Evolutionary conservation across 2,113 vertebrate genomes (phyloP).

Genomic region (Ornithorhynchus anatinus): DNA sequence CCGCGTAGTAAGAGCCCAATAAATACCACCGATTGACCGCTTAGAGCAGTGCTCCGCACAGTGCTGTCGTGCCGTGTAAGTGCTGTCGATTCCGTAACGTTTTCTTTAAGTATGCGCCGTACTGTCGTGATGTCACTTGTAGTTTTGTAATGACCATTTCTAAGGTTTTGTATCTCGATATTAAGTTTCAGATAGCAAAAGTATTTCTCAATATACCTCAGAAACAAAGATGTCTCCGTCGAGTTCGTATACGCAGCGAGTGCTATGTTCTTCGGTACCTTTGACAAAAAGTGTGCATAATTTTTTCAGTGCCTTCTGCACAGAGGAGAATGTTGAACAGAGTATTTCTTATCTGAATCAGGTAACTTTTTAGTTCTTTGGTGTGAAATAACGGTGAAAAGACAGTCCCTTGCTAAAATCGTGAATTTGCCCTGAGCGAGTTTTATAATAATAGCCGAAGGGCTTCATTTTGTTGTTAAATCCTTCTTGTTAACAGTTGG

Average conservation of each 20-base stretch:
- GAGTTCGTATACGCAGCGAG: slow-evolving; percentile 73
- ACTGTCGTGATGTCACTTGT: too few species aligned
- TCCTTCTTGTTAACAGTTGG: not conserved
- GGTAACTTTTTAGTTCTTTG: slow-evolving; percentile 70
- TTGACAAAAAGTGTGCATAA: slow-evolving; percentile 77
- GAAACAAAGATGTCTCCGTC: slow-evolving; percentile 78
- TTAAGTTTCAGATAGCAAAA: slow-evolving; percentile 77
- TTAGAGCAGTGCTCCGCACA: too few species aligned
- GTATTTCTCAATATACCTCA: slow-evolving; percentile 77
- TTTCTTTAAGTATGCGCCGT: too few species aligned
- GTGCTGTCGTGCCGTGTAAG: too few species aligned
- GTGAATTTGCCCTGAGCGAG: not conserved
- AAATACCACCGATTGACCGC: too few species aligned
- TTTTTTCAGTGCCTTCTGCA: slow-evolving; percentile 89
- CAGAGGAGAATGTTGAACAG: slow-evolving; percentile 89
- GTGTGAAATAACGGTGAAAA: not conserved
- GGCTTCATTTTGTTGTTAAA: not conserved
- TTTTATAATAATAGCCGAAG: too few species aligned
- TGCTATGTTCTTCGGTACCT: slow-evolving; percentile 73
- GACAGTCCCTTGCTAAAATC: not conserved
- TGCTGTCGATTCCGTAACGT: too few species aligned
- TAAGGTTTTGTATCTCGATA: slow-evolving; percentile 31
- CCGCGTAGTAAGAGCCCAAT: too few species aligned
- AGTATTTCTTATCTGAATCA: slow-evolving; percentile 89
- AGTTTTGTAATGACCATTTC: not conserved